A percentile compares a stretch with the other conserved stretches of the same genome.
phyloP scores from a whole-genome alignment of 2,888 invertebrate genomes.

The Lissonota sp. region DNA sequence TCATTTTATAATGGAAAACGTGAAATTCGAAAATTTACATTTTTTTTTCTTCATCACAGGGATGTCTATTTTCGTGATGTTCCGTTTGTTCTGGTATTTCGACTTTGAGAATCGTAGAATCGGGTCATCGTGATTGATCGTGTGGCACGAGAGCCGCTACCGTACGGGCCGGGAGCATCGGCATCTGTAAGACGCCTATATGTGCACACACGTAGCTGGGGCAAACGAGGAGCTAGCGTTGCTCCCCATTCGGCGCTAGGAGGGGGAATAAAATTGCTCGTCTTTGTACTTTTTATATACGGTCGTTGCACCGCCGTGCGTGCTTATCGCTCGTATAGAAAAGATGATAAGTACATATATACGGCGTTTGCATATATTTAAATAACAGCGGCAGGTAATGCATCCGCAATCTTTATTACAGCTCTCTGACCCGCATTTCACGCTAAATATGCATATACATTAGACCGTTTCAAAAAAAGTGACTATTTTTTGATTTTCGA shows the following conservation, averaged over 20 bases:
- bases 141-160: not conserved
- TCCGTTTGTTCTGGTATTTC: conserved; percentile 36
- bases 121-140: conserved; percentile 63
- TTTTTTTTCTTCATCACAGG: no score
- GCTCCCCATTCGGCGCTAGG: not conserved
- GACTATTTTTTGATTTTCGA: no score
- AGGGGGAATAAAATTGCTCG: conserved; percentile 20
- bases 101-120: conserved; percentile 44
- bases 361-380: not conserved
- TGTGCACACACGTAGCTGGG: not conserved
- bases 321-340: conserved; percentile 23
- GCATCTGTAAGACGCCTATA: not conserved
- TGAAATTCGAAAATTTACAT: no score
- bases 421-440: conserved; percentile 58
- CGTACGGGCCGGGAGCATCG: not conserved
- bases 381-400: not conserved
- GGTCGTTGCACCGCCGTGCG: conserved; percentile 59
- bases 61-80: no score
- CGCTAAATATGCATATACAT: conserved; percentile 20
- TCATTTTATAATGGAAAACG: no score
- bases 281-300: conserved; percentile 37
- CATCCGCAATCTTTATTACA: conserved; percentile 42
- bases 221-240: no score
- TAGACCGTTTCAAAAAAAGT: no score
- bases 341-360: conserved; percentile 7